Evolutionary conservation across 1,140 invertebrate genomes (phyloP).

Genomic region (Pararge aegeria): DNA sequence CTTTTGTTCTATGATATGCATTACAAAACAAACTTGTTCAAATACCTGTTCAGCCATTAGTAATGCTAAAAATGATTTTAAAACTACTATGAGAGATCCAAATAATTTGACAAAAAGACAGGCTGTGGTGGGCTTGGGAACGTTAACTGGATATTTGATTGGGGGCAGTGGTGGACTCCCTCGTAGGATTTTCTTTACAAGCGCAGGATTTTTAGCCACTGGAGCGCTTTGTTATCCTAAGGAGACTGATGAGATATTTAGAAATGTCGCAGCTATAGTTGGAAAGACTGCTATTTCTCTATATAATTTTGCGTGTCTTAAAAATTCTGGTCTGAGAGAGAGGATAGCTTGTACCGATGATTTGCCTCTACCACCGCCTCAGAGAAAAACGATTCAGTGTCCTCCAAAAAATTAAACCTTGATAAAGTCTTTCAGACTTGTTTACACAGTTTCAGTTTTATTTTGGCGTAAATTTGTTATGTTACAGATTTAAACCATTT

Average conservation of each 20-base stretch:
- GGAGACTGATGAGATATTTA: conserved; percentile 53
- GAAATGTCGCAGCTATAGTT: conserved; percentile 31
- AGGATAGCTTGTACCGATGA: conserved; percentile 50
- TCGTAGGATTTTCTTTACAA: conserved; percentile 39
- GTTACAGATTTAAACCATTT: no score
- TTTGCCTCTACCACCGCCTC: conserved; percentile 32
- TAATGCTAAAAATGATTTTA: conserved; percentile 32
- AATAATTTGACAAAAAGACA: conserved; percentile 39
- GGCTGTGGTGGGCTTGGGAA: conserved; percentile 33
- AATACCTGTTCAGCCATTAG: conserved; percentile 10
- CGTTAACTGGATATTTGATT: conserved; percentile 37
- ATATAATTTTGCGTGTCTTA: conserved; percentile 40
- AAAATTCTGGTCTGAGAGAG: conserved; percentile 39
- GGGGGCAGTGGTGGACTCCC: conserved; percentile 39
- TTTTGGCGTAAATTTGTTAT: no score
- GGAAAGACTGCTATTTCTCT: conserved; percentile 38
- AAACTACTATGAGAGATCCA: conserved; percentile 40
- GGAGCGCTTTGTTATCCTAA: conserved; percentile 58
- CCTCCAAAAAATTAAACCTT: conserved; percentile 32
- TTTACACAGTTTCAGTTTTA: not conserved
- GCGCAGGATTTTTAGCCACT: conserved; percentile 35
- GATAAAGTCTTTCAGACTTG: no score
- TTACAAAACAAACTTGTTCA: conserved; percentile 3
- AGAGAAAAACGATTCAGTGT: conserved; percentile 27
- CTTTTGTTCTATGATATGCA: conserved; percentile 24